Evolutionary conservation across 1,140 invertebrate species (phyloP), one percentile per base, ranked within the genome.

Genomic region (Ruditapes philippinarum): DNA sequence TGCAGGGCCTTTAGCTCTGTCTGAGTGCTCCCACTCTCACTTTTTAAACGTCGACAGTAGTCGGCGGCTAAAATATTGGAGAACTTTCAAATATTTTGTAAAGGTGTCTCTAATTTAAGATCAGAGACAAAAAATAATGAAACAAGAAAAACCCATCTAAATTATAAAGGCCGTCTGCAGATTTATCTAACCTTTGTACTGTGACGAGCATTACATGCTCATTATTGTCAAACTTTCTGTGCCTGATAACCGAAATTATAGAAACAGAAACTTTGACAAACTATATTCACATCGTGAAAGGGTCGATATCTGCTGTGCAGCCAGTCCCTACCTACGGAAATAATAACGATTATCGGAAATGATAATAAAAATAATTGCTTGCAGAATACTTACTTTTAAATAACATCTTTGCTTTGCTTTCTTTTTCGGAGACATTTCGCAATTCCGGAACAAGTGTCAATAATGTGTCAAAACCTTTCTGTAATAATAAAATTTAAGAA

Each of bases 401-500:
- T 54, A 99, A 95, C 98, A 99, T 98, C 0, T 98, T 98, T 25
- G 98, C 98, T 96, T 99, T 99, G 96, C 95, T 96, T 96, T 98
- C 97, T 96, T 99, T 99, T 2, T 98, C 97, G 93, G 98, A 98
- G 96, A 98, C 98, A 92, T 98, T 97, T 96, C 97, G 98, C 31
- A 99, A 96, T 88, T 95, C 93, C 12, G 98, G 98, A 94, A 99
- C 98, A 45, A 99, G 96, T 87, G 97, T 97, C 95, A 99, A 98
- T 86, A 99, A 96, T 94, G 97, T 98, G 95, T 99, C 98, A 95
- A 99, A 99, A 54, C 98, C 98, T 96, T 98, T 99, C 96, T 96
- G 91, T 88, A 87, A 76, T 36, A 60, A 78, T 49, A 19, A 76
- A 87, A 49, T 87, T 38, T 42, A 89, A 82, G 65, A 81, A n/a